Conservation (phyloP, 2,113 vertebrate species). For the Sinocyclocheilus rhinocerous region DNA sequence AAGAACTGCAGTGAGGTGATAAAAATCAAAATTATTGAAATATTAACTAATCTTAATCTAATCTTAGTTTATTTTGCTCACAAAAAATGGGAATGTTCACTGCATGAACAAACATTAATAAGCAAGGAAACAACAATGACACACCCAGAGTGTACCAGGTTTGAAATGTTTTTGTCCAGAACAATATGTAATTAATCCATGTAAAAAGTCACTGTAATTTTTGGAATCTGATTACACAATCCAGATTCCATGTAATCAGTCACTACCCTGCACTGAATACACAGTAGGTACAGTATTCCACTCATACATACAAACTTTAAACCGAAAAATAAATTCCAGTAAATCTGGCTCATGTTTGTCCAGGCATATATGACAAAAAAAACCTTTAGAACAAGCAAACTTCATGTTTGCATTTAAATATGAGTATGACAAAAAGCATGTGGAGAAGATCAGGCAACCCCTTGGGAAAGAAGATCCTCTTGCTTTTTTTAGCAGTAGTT, state of each 20-base stretch:
- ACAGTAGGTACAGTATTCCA: not conserved
- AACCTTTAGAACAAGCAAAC: not conserved
- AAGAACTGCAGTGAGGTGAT: too few relatives aligned
- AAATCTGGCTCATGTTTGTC: not conserved
- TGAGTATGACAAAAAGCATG: not conserved
- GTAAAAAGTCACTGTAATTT: not conserved
- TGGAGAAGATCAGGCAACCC: not conserved
- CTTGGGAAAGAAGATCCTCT: not conserved
- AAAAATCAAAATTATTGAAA: too few relatives aligned
- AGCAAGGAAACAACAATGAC: too few relatives aligned
- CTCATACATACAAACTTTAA: not conserved
- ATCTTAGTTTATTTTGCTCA: too few relatives aligned
- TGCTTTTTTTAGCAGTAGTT: not conserved
- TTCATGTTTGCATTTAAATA: not conserved
- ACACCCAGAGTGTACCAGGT: too few relatives aligned
- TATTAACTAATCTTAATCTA: too few relatives aligned
- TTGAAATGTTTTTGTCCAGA: not conserved
- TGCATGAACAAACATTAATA: too few relatives aligned
- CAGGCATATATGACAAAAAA: not conserved
- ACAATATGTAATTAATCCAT: not conserved
- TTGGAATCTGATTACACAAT: too few relatives aligned
- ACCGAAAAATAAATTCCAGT: not conserved
- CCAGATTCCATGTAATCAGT: too few relatives aligned
- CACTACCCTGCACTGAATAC: too few relatives aligned
- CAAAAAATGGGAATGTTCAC: too few relatives aligned